Percentiles rank a stretch among this genome's conserved stretches.
phyloP scores from a whole-genome alignment of 2,797 vertebrate species.

The Erethizon dorsatum region DNA sequence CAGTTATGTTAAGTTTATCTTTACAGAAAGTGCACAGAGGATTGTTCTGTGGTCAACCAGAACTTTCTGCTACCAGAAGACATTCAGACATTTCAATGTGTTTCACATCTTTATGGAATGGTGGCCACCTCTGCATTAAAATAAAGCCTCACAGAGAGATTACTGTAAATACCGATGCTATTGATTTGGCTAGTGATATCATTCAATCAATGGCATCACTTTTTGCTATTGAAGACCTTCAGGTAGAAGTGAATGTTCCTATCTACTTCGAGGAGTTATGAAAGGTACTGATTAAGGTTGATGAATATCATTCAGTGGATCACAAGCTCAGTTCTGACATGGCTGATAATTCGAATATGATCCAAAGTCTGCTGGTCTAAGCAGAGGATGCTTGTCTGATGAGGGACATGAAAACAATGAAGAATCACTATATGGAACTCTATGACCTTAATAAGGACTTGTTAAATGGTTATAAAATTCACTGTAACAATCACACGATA shows the following conservation, averaged over 20 bases:
- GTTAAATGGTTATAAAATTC: constrained; percentile 97
- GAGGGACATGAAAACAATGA: constrained; percentile 97
- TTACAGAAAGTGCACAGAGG: constrained; percentile 92
- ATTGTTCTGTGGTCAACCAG: constrained; percentile 97
- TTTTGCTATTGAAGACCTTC: constrained; percentile 96
- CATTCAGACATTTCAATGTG: constrained; percentile 91
- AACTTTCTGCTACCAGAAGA: constrained; percentile 97
- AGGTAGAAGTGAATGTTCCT: constrained; percentile 97
- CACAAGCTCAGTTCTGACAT: constrained; percentile 98
- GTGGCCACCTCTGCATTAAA: constrained; percentile 93
- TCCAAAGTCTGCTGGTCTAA: constrained; percentile 96
- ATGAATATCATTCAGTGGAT: constrained; percentile 96
- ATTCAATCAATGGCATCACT: constrained; percentile 96
- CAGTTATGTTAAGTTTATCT: constrained; percentile 93
- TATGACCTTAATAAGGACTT: constrained; percentile 97
- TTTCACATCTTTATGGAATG: constrained; percentile 94
- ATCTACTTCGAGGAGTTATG: constrained; percentile 95
- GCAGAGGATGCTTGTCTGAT: constrained; percentile 97
- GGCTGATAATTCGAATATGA: constrained; percentile 97
- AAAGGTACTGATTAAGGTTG: constrained; percentile 95
- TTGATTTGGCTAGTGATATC: constrained; percentile 97
- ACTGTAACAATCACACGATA: constrained; percentile 97
- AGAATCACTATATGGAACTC: constrained; percentile 95
- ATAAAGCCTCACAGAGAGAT: constrained; percentile 94
- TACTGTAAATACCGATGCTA: constrained; percentile 94